Evolutionary conservation across 1,140 invertebrate species (phyloP), one percentile per base, ranked within the genome.

Genomic region (Cherax destructor): DNA sequence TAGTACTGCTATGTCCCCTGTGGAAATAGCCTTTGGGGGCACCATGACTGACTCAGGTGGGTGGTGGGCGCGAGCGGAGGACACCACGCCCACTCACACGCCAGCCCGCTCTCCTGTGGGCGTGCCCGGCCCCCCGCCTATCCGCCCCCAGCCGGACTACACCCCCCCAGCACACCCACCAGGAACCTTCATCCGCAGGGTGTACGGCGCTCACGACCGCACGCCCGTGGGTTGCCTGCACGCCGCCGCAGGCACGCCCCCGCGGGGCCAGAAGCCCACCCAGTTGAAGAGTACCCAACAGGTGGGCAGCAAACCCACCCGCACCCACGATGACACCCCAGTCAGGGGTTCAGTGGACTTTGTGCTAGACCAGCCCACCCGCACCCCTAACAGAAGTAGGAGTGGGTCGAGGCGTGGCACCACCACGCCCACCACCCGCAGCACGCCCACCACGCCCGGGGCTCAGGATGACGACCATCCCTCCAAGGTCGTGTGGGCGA

Each of bases 261-360:
- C 89, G 4, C 81, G 83, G 6, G 76, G 89, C 30, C 74, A 85
- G 18, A 91, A 84, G 59, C 74, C 89, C 11, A 59, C 76, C 49
- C 83, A 74, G 59, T 21, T 83, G 24, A 85, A 85, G 47, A 49
- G 69, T 16, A 11, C 83, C 16, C 83, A 78, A 11, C 74, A 83
- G 11, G 88, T 83, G 24, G 50, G 74, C 49, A 47, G 61, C n/a
- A 61, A 72, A 21, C 74, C 77, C 72, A 59, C 24, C 61, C 86
- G 84, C 79, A 47, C 88, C 24, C 76, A 86, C 77, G 92, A 92
- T 47, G 92, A 92, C 21, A 87, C 65, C 1, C 92, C 92, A 65
- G 84, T 92, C 50, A 81, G 88, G 76, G 83, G 86, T 56, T 78
- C 78, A n/a, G 92, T 92, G 10, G 89, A 92, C 30, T 92, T 92